Evolutionary conservation across 2,888 invertebrate genomes (phyloP).

Genomic region (Cremastobaeus sp.): DNA sequence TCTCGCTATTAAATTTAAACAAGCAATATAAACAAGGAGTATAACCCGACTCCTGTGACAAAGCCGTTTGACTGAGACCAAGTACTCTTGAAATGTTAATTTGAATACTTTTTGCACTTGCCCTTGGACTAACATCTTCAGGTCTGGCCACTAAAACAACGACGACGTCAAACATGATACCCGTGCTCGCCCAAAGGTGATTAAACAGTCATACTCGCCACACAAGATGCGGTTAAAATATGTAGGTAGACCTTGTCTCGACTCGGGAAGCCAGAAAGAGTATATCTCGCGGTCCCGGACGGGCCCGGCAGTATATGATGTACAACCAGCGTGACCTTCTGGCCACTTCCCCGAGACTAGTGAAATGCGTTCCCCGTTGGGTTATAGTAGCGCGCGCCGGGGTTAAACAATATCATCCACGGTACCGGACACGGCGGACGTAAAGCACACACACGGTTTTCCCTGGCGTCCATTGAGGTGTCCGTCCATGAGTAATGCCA

Average conservation of each 20-base stretch:
- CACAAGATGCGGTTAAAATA: conserved; percentile 49
- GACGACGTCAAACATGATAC: conserved; percentile 27
- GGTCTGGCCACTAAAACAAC: conserved; percentile 31
- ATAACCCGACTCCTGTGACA: too few species aligned
- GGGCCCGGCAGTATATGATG: conserved; percentile 58
- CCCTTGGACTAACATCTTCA: conserved; percentile 23
- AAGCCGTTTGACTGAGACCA: not conserved
- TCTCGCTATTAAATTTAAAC: too few species aligned
- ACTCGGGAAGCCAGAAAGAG: conserved; percentile 20
- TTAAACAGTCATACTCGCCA: conserved; percentile 49
- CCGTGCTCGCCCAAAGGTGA: conserved; percentile 32
- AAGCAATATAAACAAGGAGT: too few species aligned
- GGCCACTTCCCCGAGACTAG: conserved; percentile 60
- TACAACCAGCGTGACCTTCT: conserved; percentile 65
- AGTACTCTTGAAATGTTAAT: conserved; percentile 32
- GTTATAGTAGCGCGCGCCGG: conserved; percentile 63
- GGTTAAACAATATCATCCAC: conserved; percentile 63
- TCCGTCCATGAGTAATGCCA: conserved; percentile 75
- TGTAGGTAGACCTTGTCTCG: conserved; percentile 29
- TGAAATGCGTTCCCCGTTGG: conserved; percentile 61
- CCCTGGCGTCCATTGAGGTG: conserved; percentile 72
- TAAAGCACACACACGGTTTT: conserved; percentile 56
- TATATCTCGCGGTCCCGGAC: conserved; percentile 33
- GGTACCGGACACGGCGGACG: conserved; percentile 58
- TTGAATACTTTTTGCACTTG: conserved; percentile 18